Evolutionary conservation across 2,113 vertebrate genomes (phyloP), one percentile per base, ranked within the genome.

Genomic region (Corvus cornix): DNA sequence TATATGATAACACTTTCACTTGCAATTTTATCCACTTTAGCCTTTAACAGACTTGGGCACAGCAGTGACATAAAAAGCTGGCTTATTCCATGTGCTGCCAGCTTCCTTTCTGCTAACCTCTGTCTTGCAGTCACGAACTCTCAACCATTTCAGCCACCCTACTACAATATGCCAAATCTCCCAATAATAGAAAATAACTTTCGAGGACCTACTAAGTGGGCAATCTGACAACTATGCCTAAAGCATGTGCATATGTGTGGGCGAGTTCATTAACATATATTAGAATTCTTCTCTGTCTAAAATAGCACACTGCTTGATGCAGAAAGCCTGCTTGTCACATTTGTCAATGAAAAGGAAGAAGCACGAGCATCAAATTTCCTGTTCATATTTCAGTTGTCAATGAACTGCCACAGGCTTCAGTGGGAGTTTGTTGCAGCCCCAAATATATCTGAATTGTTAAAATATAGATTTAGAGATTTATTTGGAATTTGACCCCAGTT

Each of bases 321-420:
- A 81, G 82, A 87, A 86, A 90, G 30, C 64, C 68, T 37, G 66
- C 5, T 7, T 81, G 90, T 92, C 90, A 96, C 5, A 84, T 88
- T 90, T 90, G 83, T 96, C 90, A 96, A 94, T 87, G 95, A 86
- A 96, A 75, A 89, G 83, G 68, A 92, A 94, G 68, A 89, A 93
- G 80, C 79, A 67, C 0, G 10, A 92, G 52, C 58, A 78, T 81
- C 44, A 51, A 66, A 53, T 39, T 93, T 95, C 66, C 88, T 72
- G 62, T 81, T 96, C 68, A 8, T 81, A 28, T 82, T 93, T 74
- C 80, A 60, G 41, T 1, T 92, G 90, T 92, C 44, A 89, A 26
- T 56, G 51, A 85, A 56, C 23, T 78, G 74, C 58, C 86, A 63
- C 60, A 68, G 79, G 73, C 75, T 95, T 59, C 52, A 56, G 72